Conservation (phyloP, 2,113 vertebrate genomes). For the Phocoena sinus region DNA sequence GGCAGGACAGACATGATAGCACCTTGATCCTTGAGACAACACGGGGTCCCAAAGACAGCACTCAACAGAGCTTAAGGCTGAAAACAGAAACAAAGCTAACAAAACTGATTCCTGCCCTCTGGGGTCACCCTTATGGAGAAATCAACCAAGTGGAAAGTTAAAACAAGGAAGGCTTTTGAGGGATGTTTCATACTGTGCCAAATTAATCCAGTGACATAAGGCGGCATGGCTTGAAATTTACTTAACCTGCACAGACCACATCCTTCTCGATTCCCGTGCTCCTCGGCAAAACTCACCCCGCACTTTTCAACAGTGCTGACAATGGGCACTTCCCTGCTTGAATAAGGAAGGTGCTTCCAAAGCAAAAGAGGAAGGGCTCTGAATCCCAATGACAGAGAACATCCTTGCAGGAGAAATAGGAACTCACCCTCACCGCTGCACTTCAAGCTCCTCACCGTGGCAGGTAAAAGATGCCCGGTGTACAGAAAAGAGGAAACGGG, state of each 20-base stretch:
- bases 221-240: background rate
- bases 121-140: background rate
- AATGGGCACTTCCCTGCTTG: background rate
- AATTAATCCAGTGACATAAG: background rate
- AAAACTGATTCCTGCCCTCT: background rate
- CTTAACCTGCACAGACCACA: background rate
- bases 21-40: background rate
- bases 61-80: background rate
- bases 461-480: accelerated
- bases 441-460: accelerated
- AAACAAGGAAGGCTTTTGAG: background rate
- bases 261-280: background rate
- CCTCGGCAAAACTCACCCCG: background rate
- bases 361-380: background rate
- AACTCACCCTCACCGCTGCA: background rate
- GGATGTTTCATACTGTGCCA: background rate
- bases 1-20: background rate
- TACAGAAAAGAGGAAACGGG: background rate
- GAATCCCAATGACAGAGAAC: background rate
- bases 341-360: background rate
- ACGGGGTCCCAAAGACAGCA: background rate
- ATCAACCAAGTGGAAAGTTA: background rate
- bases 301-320: background rate
- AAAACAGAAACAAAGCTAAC: background rate
- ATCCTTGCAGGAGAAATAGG: background rate